Evolutionary conservation across 2,888 invertebrate species (phyloP).

Genomic region (Sphecodes monilicornis): DNA sequence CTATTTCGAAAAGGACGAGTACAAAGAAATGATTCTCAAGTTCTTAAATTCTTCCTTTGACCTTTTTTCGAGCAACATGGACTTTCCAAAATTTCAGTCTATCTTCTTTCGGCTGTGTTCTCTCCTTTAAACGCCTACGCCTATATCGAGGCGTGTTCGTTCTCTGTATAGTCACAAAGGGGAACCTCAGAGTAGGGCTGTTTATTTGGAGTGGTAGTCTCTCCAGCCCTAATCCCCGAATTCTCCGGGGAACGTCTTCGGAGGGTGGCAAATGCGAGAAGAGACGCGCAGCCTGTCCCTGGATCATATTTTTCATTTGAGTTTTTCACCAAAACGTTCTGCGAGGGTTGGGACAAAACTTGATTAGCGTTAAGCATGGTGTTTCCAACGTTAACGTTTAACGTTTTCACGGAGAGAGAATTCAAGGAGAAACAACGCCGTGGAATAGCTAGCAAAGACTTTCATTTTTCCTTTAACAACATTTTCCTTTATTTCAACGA

Average conservation of each 20-base stretch:
- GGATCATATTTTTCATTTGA: slow-evolving; percentile 65
- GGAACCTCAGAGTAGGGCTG: slow-evolving; percentile 76
- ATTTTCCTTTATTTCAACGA: not conserved
- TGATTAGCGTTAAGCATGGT: not conserved
- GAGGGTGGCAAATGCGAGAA: slow-evolving; percentile 75
- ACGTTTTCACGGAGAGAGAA: not conserved
- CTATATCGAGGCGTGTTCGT: slow-evolving; percentile 37
- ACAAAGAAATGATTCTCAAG: not conserved
- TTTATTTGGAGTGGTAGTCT: slow-evolving; percentile 83
- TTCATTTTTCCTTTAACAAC: not conserved
- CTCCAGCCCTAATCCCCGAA: slow-evolving; percentile 80
- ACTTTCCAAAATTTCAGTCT: not conserved
- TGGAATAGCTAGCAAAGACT: not conserved
- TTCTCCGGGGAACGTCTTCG: slow-evolving; percentile 78
- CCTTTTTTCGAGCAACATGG: not conserved
- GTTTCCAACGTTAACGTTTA: not conserved
- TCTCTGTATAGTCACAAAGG: slow-evolving; percentile 56
- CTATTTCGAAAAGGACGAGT: not conserved
- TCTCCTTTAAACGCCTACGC: slow-evolving; percentile 25
- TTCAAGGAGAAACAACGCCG: not conserved
- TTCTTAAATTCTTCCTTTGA: not conserved
- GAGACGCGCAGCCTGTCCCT: slow-evolving; percentile 49
- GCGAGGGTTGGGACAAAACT: slow-evolving; percentile 10
- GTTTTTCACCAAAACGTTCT: slow-evolving; percentile 32
- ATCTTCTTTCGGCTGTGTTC: slow-evolving; percentile 7